Base-by-base conservation (phyloP, 2,113 vertebrate species). In the Fregata magnificens region DNA sequence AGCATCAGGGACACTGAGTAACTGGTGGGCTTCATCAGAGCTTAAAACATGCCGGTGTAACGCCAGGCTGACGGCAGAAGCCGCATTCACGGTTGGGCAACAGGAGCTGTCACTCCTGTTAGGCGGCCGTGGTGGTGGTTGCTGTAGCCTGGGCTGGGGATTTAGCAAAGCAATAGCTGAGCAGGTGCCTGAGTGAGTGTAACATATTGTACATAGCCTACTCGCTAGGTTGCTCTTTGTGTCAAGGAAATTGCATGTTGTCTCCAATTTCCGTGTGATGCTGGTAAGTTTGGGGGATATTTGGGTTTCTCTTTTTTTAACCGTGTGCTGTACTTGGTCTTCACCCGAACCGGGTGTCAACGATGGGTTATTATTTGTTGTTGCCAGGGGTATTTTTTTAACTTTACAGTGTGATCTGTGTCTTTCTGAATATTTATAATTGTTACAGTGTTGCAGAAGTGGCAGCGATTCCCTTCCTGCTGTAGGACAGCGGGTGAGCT, bases 381-480 rank as follows among this genome's bases (percentile, higher is more conserved):
- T 42, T 24, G 7, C 32, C 14, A 2, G 71, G 61, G 10, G 5
- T 10, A 2, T 63, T 45, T 45, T 45, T 29, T 7, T 42, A 55
- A 19, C 28, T 63, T 76, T n/a, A 42, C 3, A 0, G 32, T 1
- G 20, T 8, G 36, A 47, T 18, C 52, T 11, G 11, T 4, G 62
- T 17, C 28, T 44, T 50, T 22, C 32, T n/a, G 49, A 42, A 1
- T 81, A 58, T 87, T 85, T 65, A 8, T n/a, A 10, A 8, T 4
- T 7, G 12, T 25, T 55, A 20, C 4, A 16, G 53, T 13, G 4
- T 19, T 1, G 0, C 22, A 2, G 47, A 16, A 67, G 26, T 0
- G 20, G 44, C 71, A 22, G 61, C 5, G 1, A 28, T 89, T 79
- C 89, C 81, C 61, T 71, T 36, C 80, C 71, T 58, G 77, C 81